These are phyloP conservation scores for Microplitis manilae DNA, from an alignment of 2,888 invertebrate species.

Conservation along the genomic window DNA sequence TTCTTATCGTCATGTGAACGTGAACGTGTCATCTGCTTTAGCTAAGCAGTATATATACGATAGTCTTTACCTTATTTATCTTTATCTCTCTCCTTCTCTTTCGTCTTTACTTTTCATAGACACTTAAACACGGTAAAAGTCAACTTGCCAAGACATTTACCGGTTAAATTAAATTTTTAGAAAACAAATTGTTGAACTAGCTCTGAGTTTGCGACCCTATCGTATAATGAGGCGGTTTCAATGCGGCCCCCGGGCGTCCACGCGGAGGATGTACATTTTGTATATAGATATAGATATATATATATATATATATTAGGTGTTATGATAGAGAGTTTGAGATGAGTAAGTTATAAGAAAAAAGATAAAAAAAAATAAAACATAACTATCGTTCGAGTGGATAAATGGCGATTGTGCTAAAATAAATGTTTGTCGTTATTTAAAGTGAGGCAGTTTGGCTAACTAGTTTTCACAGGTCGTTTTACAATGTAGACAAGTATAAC, in stretches of 20 bases:
- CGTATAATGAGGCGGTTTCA: slow-evolving; percentile 71
- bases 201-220: slow-evolving; percentile 6
- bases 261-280: neutral
- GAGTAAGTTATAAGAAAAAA: slow-evolving; percentile 13
- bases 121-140: neutral
- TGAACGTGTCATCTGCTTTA: slow-evolving; percentile 70
- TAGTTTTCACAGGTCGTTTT: slow-evolving; percentile 60
- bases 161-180: neutral
- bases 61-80: neutral
- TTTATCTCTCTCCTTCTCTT: neutral
- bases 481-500: slow-evolving; percentile 31
- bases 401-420: slow-evolving; percentile 20
- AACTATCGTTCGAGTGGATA: neutral
- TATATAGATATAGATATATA: neutral
- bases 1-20: slow-evolving; percentile 63
- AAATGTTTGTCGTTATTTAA: slow-evolving; percentile 66
- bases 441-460: slow-evolving; percentile 70
- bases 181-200: slow-evolving; percentile 2
- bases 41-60: neutral
- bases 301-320: neutral
- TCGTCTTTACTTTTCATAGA: neutral
- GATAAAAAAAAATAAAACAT: neutral
- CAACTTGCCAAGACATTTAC: neutral
- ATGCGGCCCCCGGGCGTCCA: slow-evolving; percentile 65
- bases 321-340: neutral